Evolutionary conservation across 2,113 vertebrate genomes (phyloP).

Genomic region (Burhinus bistriatus): DNA sequence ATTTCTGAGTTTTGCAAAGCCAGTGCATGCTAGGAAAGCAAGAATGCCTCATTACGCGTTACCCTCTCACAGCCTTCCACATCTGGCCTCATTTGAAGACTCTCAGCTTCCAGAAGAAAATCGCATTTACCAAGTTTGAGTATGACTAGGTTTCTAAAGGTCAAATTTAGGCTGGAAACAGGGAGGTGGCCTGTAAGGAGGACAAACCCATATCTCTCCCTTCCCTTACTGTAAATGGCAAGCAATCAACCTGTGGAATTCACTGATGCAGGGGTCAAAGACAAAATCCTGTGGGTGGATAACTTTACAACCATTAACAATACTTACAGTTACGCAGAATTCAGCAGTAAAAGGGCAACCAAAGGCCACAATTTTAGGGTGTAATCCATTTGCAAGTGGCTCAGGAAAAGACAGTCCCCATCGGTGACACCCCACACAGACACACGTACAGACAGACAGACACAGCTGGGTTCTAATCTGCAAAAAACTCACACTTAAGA

Average conservation of each 20-base stretch:
- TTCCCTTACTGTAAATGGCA: neutral
- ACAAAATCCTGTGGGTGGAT: neutral
- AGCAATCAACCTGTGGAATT: neutral
- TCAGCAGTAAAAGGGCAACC: neutral
- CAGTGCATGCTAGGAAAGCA: neutral
- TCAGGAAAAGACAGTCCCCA: neutral
- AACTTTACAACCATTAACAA: neutral
- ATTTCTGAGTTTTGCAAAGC: neutral
- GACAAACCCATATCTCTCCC: neutral
- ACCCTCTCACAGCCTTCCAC: neutral
- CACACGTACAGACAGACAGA: fast-evolving
- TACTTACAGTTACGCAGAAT: neutral
- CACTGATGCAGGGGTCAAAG: slow-evolving; percentile 17
- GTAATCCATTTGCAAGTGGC: neutral
- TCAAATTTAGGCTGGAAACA: neutral
- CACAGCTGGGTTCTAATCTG: neutral
- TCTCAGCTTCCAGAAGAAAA: neutral
- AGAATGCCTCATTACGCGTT: neutral
- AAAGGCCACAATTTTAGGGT: neutral
- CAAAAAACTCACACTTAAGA: neutral
- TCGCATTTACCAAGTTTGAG: neutral
- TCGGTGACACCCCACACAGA: neutral
- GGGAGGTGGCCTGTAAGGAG: neutral
- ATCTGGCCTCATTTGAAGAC: neutral
- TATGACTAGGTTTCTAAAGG: neutral